Evolutionary conservation across 2,113 vertebrate genomes (phyloP).

Genomic region (Hippolais icterina): DNA sequence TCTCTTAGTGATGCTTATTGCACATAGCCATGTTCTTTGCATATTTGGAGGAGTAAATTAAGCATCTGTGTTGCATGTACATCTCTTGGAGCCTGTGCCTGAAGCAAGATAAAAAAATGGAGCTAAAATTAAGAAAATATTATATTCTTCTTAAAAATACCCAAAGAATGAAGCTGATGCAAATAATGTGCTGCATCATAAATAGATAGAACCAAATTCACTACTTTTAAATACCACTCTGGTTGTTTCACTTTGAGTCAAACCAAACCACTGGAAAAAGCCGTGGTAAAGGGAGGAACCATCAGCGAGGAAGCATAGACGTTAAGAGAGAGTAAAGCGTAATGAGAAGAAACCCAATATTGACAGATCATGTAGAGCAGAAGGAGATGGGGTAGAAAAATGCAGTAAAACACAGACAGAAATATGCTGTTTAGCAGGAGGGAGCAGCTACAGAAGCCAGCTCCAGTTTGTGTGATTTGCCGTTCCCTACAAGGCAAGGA

Average conservation of each 20-base stretch:
- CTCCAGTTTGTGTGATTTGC: background rate
- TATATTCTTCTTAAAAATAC: background rate
- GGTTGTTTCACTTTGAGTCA: background rate
- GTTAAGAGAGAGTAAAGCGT: background rate
- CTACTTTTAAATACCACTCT: background rate
- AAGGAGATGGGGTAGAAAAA: conserved; percentile 39
- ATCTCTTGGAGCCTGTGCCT: background rate
- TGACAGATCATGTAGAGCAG: conserved; percentile 17
- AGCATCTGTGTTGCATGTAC: background rate
- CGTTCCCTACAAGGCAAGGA: background rate
- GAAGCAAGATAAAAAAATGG: background rate
- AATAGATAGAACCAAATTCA: background rate
- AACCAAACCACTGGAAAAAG: background rate
- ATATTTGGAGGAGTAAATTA: background rate
- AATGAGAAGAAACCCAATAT: conserved; percentile 39
- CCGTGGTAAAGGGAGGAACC: background rate
- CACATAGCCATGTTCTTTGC: background rate
- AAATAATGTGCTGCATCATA: background rate
- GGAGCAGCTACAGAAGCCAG: background rate
- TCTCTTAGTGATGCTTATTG: background rate
- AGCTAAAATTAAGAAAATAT: background rate
- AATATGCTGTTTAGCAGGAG: conserved; percentile 20
- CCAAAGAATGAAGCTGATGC: background rate
- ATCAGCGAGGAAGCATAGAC: background rate
- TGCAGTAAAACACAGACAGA: background rate